Evolutionary conservation across 2,113 vertebrate species (phyloP).

Genomic region (Dicerorhinus sumatrensis): DNA sequence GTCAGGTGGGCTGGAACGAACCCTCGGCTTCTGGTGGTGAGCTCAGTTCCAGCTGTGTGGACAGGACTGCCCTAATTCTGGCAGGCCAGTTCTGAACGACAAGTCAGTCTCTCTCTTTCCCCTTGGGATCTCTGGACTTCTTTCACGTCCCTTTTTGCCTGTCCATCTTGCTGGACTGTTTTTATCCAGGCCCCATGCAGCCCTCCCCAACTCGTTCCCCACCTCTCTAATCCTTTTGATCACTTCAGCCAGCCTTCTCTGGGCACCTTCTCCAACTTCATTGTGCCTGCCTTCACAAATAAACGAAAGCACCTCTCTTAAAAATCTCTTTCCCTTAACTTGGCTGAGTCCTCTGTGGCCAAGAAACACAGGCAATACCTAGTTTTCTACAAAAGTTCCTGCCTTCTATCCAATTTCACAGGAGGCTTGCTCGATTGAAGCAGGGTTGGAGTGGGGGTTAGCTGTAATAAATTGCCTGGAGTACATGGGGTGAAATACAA

Average conservation of each 20-base stretch:
- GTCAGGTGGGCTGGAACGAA: background rate
- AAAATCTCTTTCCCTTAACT: conserved; percentile 38
- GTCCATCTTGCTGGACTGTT: background rate
- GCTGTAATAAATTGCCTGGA: conserved; percentile 12
- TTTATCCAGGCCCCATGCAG: background rate
- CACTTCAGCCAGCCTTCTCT: conserved; percentile 26
- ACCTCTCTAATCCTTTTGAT: conserved; percentile 42
- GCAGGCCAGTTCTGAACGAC: background rate
- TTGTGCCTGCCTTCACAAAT: conserved; percentile 42
- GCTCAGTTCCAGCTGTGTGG: background rate
- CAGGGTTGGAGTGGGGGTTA: background rate
- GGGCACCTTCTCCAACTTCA: conserved; percentile 51
- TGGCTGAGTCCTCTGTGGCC: background rate
- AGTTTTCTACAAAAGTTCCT: conserved; percentile 31
- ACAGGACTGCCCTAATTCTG: background rate
- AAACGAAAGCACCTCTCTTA: conserved; percentile 59
- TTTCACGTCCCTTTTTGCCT: background rate
- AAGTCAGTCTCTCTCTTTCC: background rate
- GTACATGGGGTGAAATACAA: background rate
- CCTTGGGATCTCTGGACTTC: background rate
- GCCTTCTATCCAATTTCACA: conserved; percentile 61
- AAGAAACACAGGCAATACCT: conserved; percentile 29
- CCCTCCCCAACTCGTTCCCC: background rate
- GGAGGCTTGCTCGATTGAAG: conserved; percentile 10
- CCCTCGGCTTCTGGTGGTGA: background rate